Evolutionary conservation across 2,797 vertebrate species (phyloP).

Genomic region (Zenarchopterus dispar): DNA sequence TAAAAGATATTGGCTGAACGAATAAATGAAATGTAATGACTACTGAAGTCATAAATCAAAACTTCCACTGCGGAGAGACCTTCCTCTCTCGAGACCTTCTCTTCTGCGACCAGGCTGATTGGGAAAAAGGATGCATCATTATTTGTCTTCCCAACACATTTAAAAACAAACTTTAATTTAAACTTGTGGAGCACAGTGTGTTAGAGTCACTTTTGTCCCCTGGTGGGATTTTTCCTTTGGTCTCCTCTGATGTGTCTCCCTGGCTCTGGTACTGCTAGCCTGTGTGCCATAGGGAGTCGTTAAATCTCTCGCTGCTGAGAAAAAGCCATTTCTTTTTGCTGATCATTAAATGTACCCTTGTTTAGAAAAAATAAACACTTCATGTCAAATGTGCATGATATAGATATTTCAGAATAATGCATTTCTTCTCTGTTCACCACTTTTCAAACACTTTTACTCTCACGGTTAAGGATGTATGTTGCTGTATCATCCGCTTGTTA

Average conservation of each 20-base stretch:
- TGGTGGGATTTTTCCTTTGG: conserved; percentile 7
- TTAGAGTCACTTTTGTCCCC: background rate
- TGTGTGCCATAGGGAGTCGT: conserved; percentile 21
- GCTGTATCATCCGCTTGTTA: background rate
- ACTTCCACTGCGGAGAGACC: too few relatives aligned
- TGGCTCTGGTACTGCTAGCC: background rate
- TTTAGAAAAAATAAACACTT: too few relatives aligned
- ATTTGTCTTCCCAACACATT: background rate
- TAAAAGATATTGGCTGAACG: too few relatives aligned
- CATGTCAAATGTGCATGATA: too few relatives aligned
- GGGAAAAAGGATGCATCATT: background rate
- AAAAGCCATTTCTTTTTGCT: conserved; percentile 23
- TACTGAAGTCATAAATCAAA: too few relatives aligned
- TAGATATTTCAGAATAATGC: too few relatives aligned
- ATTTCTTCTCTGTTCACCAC: too few relatives aligned
- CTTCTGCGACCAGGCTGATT: background rate
- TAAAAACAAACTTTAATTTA: conserved; percentile 9
- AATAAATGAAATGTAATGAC: too few relatives aligned
- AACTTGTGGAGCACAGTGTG: background rate
- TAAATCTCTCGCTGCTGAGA: conserved; percentile 16
- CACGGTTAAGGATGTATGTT: background rate
- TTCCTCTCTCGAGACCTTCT: too few relatives aligned
- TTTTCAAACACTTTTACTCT: too few relatives aligned
- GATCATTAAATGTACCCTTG: too few relatives aligned
- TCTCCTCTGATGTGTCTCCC: conserved; percentile 10